These are phyloP conservation scores for Sinocyclocheilus rhinocerous DNA, from an alignment of 2,113 vertebrate genomes.

Conservation along the genomic window DNA sequence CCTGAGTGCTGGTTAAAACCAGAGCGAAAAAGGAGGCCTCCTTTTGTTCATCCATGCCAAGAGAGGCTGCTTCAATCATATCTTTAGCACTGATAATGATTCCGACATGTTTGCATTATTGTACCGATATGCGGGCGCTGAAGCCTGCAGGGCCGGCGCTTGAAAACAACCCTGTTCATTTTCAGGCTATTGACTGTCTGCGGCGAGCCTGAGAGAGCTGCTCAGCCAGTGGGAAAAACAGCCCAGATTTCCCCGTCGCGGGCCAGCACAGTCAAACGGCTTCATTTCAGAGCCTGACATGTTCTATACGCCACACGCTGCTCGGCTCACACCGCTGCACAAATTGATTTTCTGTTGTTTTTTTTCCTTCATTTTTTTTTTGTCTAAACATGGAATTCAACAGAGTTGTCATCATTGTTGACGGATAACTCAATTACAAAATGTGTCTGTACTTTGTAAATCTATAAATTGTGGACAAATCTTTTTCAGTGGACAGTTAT, in stretches of 20 bases:
- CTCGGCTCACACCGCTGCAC: conserved; percentile 44
- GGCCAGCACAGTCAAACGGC: conserved; percentile 72
- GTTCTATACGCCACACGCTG: conserved; percentile 57
- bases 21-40: conserved; percentile 4
- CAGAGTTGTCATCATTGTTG: conserved; percentile 53
- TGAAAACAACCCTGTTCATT: conserved; percentile 81
- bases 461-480: background rate
- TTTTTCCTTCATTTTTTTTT: conserved; percentile 37
- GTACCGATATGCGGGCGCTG: conserved; percentile 71
- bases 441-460: background rate
- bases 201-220: conserved; percentile 78
- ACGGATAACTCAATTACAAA: conserved; percentile 27
- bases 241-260: conserved; percentile 72
- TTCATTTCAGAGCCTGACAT: conserved; percentile 72
- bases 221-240: conserved; percentile 77
- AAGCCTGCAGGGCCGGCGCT: conserved; percentile 72
- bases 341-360: conserved; percentile 57
- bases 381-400: conserved; percentile 51
- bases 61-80: conserved; percentile 57
- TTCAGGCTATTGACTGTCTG: conserved; percentile 78
- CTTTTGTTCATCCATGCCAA: background rate
- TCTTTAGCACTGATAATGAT: conserved; percentile 74
- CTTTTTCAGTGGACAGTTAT: background rate
- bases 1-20: conserved; percentile 43
- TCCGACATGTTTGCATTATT: conserved; percentile 76